phyloP scores from a whole-genome alignment of 2,113 vertebrate genomes.

The Nothocercus julius region DNA sequence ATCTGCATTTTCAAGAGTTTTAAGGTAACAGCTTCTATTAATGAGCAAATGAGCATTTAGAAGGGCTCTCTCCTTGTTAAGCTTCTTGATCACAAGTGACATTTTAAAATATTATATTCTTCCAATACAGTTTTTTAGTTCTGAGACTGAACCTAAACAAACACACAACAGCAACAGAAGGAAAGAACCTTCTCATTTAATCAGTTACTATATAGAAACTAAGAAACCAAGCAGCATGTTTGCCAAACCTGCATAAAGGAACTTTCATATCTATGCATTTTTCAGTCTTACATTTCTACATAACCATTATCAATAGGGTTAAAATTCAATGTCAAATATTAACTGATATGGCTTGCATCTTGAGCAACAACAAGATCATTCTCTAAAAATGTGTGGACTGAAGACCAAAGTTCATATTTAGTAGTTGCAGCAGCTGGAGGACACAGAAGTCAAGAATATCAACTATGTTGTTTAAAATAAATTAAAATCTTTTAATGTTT shows the following conservation, averaged over 20 bases:
- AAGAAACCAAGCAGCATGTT: neutral
- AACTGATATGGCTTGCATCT: neutral
- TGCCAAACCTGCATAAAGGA: neutral
- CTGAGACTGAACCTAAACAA: neutral
- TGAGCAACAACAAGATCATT: neutral
- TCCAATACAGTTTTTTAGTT: neutral
- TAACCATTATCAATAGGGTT: neutral
- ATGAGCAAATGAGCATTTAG: neutral
- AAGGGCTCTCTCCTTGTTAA: neutral
- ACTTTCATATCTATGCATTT: neutral
- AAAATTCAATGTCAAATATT: neutral
- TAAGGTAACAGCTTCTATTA: neutral
- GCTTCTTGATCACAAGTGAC: neutral
- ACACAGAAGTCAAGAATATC: neutral
- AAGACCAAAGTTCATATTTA: neutral
- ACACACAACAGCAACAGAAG: neutral
- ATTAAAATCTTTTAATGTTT: neutral
- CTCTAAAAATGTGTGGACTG: neutral
- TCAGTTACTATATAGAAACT: neutral
- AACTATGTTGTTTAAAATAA: neutral
- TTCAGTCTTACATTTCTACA: neutral
- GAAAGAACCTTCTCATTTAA: neutral
- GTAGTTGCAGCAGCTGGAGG: neutral
- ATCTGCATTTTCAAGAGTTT: neutral
- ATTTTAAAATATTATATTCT: neutral